A percentile compares a stretch with the other conserved stretches of the same genome.
Evolutionary conservation across 2,113 vertebrate genomes (phyloP).

Genomic region (Ranitomeya variabilis): DNA sequence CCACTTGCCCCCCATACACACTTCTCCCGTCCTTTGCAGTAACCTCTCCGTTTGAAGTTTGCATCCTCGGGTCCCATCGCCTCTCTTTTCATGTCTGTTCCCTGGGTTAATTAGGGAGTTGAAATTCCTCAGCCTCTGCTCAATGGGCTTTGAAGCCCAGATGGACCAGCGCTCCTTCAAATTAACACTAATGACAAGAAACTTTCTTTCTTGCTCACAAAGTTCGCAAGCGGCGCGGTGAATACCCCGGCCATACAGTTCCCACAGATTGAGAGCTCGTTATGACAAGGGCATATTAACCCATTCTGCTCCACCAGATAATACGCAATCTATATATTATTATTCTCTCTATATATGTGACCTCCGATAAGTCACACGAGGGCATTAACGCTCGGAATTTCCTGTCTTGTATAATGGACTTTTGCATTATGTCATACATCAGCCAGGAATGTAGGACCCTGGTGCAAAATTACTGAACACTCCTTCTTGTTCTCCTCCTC

Average conservation of each 20-base stretch:
- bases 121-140: conserved; percentile 76
- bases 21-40: conserved; percentile 18
- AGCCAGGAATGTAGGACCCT: neutral
- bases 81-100: conserved; percentile 86
- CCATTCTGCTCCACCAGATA: neutral
- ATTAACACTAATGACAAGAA: conserved; percentile 74
- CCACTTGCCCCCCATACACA: neutral
- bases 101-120: conserved; percentile 89
- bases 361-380: neutral
- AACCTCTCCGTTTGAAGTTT: conserved; percentile 48
- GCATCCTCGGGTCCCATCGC: conserved; percentile 76
- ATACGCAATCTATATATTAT: neutral
- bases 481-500: conserved; percentile 12
- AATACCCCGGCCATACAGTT: conserved; percentile 41
- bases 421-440: neutral
- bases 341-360: neutral
- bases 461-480: neutral
- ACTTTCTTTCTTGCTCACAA: conserved; percentile 52
- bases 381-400: neutral
- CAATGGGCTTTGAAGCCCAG: conserved; percentile 73
- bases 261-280: conserved; percentile 42
- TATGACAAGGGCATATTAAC: conserved; percentile 30
- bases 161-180: conserved; percentile 70
- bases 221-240: conserved; percentile 57
- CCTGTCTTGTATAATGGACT: neutral